A percentile compares a stretch with the other conserved stretches of the same genome.
phyloP scores from a whole-genome alignment of 2,888 invertebrate genomes.

The Ormyrus labotus region DNA sequence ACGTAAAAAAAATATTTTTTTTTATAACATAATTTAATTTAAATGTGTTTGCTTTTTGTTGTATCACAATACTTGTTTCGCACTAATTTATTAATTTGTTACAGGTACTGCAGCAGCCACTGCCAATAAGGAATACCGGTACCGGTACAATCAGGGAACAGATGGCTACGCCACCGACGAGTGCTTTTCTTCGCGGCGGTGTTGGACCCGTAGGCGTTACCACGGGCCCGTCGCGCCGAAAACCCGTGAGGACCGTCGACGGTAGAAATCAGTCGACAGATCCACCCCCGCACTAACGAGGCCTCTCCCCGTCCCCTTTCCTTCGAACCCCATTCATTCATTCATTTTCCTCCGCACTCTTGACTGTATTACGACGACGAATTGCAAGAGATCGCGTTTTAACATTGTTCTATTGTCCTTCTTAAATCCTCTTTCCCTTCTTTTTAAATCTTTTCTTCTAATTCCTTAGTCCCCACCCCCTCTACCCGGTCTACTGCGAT shows the following conservation, averaged over 20 bases:
- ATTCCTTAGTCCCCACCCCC: background rate
- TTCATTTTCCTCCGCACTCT: constrained; percentile 18
- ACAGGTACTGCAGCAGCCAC: constrained; percentile 73
- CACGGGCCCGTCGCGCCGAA: constrained; percentile 74
- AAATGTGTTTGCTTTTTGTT: too few relatives aligned
- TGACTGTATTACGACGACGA: constrained; percentile 20
- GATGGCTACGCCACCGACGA: constrained; percentile 68
- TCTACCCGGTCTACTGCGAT: constrained; percentile 24
- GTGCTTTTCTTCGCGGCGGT: constrained; percentile 72
- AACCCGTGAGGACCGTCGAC: constrained; percentile 76
- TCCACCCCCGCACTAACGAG: constrained; percentile 76
- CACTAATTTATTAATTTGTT: background rate
- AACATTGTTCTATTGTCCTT: background rate
- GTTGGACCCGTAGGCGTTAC: constrained; percentile 73
- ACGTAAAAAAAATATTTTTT: too few relatives aligned
- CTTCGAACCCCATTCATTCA: constrained; percentile 48
- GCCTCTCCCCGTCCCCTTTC: constrained; percentile 58
- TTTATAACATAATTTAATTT: too few relatives aligned
- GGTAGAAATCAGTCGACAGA: constrained; percentile 76
- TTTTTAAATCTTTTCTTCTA: constrained; percentile 1
- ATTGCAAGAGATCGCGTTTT: constrained; percentile 34
- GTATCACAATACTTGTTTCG: too few relatives aligned
- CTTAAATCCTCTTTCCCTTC: constrained; percentile 2
- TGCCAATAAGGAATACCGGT: constrained; percentile 73
- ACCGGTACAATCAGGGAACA: constrained; percentile 74